phyloP scores from a whole-genome alignment of 2,797 vertebrate genomes.

The Pseudomugil tenellus region DNA sequence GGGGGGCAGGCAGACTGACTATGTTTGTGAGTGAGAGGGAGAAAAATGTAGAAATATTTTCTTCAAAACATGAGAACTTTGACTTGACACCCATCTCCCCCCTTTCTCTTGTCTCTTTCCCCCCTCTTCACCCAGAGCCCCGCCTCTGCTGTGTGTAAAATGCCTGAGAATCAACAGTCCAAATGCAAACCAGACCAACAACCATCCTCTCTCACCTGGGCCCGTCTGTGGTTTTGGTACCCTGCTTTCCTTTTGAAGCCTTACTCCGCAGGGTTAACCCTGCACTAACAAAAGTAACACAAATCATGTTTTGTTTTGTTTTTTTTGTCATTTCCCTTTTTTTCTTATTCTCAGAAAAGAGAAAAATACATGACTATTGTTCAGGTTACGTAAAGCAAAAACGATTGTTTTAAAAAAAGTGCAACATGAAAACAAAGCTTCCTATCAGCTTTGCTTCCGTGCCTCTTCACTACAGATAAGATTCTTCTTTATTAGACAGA shows the following conservation, averaged over 20 bases:
- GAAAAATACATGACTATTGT: slow-evolving; percentile 26
- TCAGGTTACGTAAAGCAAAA: slow-evolving; percentile 39
- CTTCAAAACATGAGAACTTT: slow-evolving; percentile 78
- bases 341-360: slow-evolving; percentile 21
- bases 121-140: slow-evolving; percentile 25
- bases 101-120: slow-evolving; percentile 34
- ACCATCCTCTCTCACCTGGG: slow-evolving; percentile 74
- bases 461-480: slow-evolving; percentile 48
- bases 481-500: slow-evolving; percentile 55
- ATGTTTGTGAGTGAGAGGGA: slow-evolving; percentile 34
- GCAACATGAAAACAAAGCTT: slow-evolving; percentile 64
- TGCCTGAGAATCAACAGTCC: slow-evolving; percentile 72
- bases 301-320: slow-evolving; percentile 51
- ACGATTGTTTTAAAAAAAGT: slow-evolving; percentile 55
- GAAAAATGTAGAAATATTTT: slow-evolving; percentile 66
- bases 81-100: slow-evolving; percentile 77
- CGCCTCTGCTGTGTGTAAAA: slow-evolving; percentile 38
- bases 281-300: slow-evolving; percentile 46
- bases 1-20: slow-evolving; percentile 54
- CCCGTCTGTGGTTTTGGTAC: slow-evolving; percentile 62
- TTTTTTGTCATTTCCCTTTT: slow-evolving; percentile 53
- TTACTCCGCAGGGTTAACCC: slow-evolving; percentile 49
- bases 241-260: slow-evolving; percentile 56
- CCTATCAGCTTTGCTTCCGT: slow-evolving; percentile 38
- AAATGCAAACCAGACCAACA: slow-evolving; percentile 87